Percentiles rank a stretch among this genome's conserved stretches.
phyloP scores from a whole-genome alignment of 2,888 invertebrate genomes.

The Caenorhabditis uteleia region DNA sequence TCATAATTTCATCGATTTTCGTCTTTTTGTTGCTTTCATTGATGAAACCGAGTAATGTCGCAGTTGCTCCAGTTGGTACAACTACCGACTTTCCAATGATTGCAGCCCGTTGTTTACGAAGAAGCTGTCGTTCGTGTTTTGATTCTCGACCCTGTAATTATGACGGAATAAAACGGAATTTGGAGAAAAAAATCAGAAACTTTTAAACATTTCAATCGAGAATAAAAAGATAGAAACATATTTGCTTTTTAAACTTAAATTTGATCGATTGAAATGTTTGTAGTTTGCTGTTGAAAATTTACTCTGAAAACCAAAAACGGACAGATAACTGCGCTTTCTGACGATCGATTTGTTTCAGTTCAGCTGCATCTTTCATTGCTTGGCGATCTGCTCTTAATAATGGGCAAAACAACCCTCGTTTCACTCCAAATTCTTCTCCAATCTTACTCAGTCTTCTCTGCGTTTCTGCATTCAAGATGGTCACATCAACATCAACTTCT shows the following conservation, averaged over 20 bases:
- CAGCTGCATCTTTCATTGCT: slow-evolving; percentile 54
- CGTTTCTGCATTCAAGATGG: slow-evolving; percentile 45
- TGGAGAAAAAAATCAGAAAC: background rate
- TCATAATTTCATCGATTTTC: slow-evolving; percentile 27
- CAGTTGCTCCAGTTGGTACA: slow-evolving; percentile 56
- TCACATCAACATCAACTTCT: slow-evolving; percentile 59
- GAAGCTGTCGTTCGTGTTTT: slow-evolving; percentile 57
- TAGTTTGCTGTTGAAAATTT: background rate
- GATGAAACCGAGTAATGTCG: slow-evolving; percentile 48
- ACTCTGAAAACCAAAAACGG: slow-evolving; percentile 13
- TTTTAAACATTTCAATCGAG: no score
- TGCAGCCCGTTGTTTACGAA: slow-evolving; percentile 55
- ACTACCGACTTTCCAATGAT: slow-evolving; percentile 50
- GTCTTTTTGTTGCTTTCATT: slow-evolving; percentile 36
- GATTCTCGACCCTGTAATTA: slow-evolving; percentile 61
- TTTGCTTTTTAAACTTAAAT: no score
- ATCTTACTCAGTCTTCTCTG: slow-evolving; percentile 51
- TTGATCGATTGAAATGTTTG: no score
- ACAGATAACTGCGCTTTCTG: slow-evolving; percentile 64
- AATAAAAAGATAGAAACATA: no score
- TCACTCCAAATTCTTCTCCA: slow-evolving; percentile 58
- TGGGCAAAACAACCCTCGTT: slow-evolving; percentile 33
- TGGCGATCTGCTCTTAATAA: slow-evolving; percentile 60
- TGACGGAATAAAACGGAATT: background rate
- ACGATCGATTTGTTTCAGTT: slow-evolving; percentile 64